Percentiles rank a stretch among this genome's conserved stretches.
Conservation (phyloP, 30 jellyfish, hydroid and myxozoan species). For the Aurelia aurita region DNA sequence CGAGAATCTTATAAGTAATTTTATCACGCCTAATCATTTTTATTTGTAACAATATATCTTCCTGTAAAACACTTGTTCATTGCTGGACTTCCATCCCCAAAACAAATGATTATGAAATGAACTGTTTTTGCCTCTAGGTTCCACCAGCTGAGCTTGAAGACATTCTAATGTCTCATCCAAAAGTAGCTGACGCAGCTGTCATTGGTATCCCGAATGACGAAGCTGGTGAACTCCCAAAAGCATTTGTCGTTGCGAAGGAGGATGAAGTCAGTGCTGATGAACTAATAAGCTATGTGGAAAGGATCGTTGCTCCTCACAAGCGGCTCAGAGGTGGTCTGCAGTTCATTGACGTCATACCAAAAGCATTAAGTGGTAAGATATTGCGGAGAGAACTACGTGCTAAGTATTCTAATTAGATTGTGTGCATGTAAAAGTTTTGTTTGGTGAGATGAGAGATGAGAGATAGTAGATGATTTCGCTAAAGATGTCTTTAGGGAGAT, state of each 20-base stretch:
- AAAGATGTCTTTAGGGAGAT: too few relatives aligned
- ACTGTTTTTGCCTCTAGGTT: conserved; percentile 33
- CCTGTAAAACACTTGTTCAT: too few relatives aligned
- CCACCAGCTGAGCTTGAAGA: conserved; percentile 97
- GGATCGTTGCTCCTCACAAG: conserved; percentile 69
- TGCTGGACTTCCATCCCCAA: too few relatives aligned
- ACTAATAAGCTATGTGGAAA: conserved; percentile 50
- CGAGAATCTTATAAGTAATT: too few relatives aligned
- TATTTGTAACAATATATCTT: too few relatives aligned
- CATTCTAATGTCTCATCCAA: conserved; percentile 74
- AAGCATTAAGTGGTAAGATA: conserved; percentile 86
- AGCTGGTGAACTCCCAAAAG: conserved; percentile 92
- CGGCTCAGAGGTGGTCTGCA: conserved; percentile 89
- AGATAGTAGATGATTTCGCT: too few relatives aligned
- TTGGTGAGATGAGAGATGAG: too few relatives aligned
- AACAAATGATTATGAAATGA: too few relatives aligned
- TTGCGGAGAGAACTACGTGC: conserved; percentile 80
- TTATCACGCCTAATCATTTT: too few relatives aligned
- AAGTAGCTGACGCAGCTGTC: conserved; percentile 84
- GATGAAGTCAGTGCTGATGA: conserved; percentile 70
- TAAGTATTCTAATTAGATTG: neutral
- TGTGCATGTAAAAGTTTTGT: too few relatives aligned
- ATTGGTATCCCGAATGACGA: conserved; percentile 87
- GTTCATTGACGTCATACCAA: conserved; percentile 80
- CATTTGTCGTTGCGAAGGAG: conserved; percentile 63